These are phyloP conservation scores for Catocala fraxini DNA, from an alignment of 2,888 invertebrate species.

Conservation along the genomic window DNA sequence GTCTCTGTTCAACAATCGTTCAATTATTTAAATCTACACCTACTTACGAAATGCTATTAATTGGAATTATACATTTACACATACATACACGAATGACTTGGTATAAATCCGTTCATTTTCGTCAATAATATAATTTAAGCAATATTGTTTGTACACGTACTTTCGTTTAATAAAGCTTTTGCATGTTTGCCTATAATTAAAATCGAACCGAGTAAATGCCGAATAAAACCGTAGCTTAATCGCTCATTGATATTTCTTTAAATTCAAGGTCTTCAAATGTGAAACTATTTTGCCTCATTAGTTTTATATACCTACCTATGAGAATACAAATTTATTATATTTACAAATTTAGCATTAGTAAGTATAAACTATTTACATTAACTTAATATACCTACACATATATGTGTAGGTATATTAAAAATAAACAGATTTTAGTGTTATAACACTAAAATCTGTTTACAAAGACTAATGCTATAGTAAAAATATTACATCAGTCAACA, in stretches of 20 bases:
- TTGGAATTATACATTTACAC: constrained; percentile 26
- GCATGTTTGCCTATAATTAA: constrained; percentile 24
- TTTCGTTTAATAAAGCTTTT: constrained; percentile 19
- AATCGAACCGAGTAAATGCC: constrained; percentile 3
- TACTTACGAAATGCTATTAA: constrained; percentile 30
- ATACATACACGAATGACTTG: constrained; percentile 32
- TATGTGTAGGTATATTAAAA: too few species aligned
- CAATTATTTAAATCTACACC: constrained; percentile 32
- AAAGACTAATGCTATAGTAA: too few species aligned
- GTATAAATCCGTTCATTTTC: too few species aligned
- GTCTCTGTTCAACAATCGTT: constrained; percentile 19
- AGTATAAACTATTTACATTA: too few species aligned
- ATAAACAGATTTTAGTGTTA: too few species aligned
- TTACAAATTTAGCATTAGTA: too few species aligned
- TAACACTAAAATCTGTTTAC: too few species aligned
- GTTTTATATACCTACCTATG: too few species aligned
- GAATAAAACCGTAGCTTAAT: constrained; percentile 2
- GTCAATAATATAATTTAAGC: constrained; percentile 18
- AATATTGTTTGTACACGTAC: constrained; percentile 16
- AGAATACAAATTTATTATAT: too few species aligned
- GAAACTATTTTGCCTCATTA: background rate
- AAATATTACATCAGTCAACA: too few species aligned
- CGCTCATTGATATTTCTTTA: constrained; percentile 8
- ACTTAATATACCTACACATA: too few species aligned
- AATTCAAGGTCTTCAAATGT: constrained; percentile 19